Evolutionary conservation across 2,113 vertebrate species (phyloP), one percentile per base, ranked within the genome.

Genomic region (Callocephalon fimbriatum): DNA sequence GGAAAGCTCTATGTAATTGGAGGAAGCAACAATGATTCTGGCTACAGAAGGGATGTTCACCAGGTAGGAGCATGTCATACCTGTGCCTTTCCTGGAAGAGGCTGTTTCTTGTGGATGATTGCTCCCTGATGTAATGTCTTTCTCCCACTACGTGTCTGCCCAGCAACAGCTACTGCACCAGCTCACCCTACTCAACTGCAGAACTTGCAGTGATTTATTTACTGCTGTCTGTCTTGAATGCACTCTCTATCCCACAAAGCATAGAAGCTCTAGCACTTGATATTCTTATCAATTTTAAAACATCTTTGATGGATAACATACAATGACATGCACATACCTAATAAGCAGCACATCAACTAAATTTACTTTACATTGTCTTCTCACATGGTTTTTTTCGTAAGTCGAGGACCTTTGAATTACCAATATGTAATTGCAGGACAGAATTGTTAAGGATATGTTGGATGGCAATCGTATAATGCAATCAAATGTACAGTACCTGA

Each of bases 11-110:
- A 99, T 6, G 98, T 99, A 45, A 99, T 99, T 1, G 99, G 99
- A 9, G 99, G 99, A 35, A 99, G 99, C 97, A 99, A 99, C 93
- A 98, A 99, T 1, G 98, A 99, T 18, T 98, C 98, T 1, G 98
- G 99, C 51, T 99, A 99, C 96, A 98, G 99, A 32, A 97, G 98
- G 31, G 99, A 99, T 6, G 99, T 99, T 79, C 98, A 99, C 71
- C 99, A 99, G 99, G 99, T 99, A 94, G 98, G 96, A 74, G 13
- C 66, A 4, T 1, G n/a, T 23, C 40, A 68, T 53, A 35, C 56
- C 59, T 38, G 6, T 15, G 59, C 11, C 88, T 42, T 35, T 21
- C 73, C n/a, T 76, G 79, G 23, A 32, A 75, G 71, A 70, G 19
- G 37, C 59, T 27, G 6, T 82, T 73, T 45, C 71, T 53, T 47